These are phyloP conservation scores for Temnothorax ravouxi DNA, from an alignment of 2,888 invertebrate genomes.

Conservation along the genomic window DNA sequence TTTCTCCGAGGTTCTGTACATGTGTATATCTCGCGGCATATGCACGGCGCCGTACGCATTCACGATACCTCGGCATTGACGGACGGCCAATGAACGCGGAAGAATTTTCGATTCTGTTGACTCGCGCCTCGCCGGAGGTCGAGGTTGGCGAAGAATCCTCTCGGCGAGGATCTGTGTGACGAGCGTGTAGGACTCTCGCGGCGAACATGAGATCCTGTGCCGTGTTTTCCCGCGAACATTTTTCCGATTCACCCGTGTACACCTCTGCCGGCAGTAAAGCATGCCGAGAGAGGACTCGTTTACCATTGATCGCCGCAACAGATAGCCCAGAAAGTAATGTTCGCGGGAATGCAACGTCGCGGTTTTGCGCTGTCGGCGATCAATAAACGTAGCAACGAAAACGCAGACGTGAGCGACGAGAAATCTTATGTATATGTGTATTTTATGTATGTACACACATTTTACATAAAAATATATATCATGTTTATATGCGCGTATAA, in stretches of 20 bases:
- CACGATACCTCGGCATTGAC: slow-evolving; percentile 43
- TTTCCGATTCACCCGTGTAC: slow-evolving; percentile 1
- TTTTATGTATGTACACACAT: not conserved
- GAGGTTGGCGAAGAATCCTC: slow-evolving; percentile 24
- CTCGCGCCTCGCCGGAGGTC: slow-evolving; percentile 37
- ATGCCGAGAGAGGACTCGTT: slow-evolving; percentile 19
- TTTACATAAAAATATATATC: not conserved
- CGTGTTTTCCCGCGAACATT: slow-evolving; percentile 32
- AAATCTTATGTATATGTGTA: not conserved
- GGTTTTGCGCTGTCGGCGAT: slow-evolving; percentile 22
- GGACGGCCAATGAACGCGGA: slow-evolving; percentile 82
- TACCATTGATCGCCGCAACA: slow-evolving; percentile 41
- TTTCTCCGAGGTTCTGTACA: slow-evolving; percentile 77
- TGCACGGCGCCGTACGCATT: slow-evolving; percentile 13
- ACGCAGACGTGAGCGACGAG: not conserved
- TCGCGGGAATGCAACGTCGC: slow-evolving; percentile 21
- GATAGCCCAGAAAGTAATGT: slow-evolving; percentile 43
- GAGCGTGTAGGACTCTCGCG: slow-evolving; percentile 10
- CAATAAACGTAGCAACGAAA: slow-evolving; percentile 23
- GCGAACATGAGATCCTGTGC: slow-evolving; percentile 14
- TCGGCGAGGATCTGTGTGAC: slow-evolving; percentile 13
- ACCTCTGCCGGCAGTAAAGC: slow-evolving; percentile 28
- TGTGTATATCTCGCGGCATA: not conserved
- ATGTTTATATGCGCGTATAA: not conserved
- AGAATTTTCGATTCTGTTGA: slow-evolving; percentile 77